Evolutionary conservation across 2,113 vertebrate species (phyloP).

Genomic region (Paralichthys olivaceus): DNA sequence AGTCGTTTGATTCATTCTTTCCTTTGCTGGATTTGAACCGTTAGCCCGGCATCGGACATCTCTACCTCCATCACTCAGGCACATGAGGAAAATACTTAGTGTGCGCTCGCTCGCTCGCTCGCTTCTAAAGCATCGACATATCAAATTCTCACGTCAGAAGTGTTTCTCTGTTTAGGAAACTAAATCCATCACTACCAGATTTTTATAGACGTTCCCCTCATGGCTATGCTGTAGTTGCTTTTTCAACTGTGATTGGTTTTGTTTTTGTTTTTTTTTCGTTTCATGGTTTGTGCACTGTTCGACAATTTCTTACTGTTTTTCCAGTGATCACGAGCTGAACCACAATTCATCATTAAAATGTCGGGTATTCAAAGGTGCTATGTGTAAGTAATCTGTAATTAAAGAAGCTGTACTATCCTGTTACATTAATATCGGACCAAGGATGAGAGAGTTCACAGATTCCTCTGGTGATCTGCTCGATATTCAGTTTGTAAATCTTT

Average conservation of each 20-base stretch:
- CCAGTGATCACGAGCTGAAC: constrained; percentile 40
- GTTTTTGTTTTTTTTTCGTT: constrained; percentile 23
- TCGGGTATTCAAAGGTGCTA: constrained; percentile 71
- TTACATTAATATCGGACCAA: constrained; percentile 29
- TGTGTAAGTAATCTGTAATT: constrained; percentile 64
- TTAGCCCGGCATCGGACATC: constrained; percentile 50
- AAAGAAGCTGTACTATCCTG: constrained; percentile 26
- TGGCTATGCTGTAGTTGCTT: constrained; percentile 68
- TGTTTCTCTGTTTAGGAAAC: neutral
- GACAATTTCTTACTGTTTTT: constrained; percentile 55
- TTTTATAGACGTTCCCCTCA: constrained; percentile 56
- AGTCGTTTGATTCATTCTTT: constrained; percentile 41
- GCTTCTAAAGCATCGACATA: constrained; percentile 44
- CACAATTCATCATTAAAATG: constrained; percentile 33
- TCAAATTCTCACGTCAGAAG: constrained; percentile 50
- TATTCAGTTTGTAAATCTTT: neutral
- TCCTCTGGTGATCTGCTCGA: constrained; percentile 23
- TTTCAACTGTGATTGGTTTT: constrained; percentile 57
- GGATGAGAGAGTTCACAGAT: constrained; percentile 20
- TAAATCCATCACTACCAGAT: constrained; percentile 28
- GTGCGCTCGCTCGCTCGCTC: constrained; percentile 9
- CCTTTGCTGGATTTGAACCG: constrained; percentile 53
- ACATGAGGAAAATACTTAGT: constrained; percentile 17
- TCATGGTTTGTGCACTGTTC: constrained; percentile 54
- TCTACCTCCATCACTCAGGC: constrained; percentile 80